Evolutionary conservation across 2,113 vertebrate genomes (phyloP), one percentile per base, ranked within the genome.

Genomic region (Sander lucioperca): DNA sequence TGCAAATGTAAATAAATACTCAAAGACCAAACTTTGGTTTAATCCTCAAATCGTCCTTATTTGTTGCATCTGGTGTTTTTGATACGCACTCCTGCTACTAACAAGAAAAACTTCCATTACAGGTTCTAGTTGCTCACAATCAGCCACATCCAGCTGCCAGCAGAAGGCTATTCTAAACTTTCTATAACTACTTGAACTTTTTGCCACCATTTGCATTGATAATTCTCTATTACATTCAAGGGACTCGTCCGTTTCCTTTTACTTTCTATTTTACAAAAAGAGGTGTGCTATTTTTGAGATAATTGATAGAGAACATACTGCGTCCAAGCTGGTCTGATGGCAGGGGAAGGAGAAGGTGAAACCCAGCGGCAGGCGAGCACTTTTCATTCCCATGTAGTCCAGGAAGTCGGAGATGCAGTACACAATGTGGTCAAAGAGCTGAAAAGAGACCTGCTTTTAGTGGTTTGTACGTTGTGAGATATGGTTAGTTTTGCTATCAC

Each of bases 351-450:
- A 99, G 93, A 99, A 99, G 0, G 98, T 99, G 92, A 99, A 99
- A 61, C 98, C 98, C 66, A 99, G 95, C 15, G 98, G 98, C 92
- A 99, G 96, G 18, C 95, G 95, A 51, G 97, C 97, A 0, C 97
- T 98, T 94, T 99, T 99, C 95, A 99, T 99, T 0, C 98, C 98
- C 98, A 99, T 99, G 85, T 99, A 99, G 93, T 99, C 98, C 95
- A 99, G 94, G 95, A 99, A 99, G 93, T 99, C 98, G 2, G 98
- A 99, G 92, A 99, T 99, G 94, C 98, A 99, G 94, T 97, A 88
- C 43, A 99, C 98, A 0, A 99, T 99, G 96, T 99, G 98, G 91
- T 99, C 98, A 64, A 99, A 99, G 45, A 99, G 96, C 98, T 99
- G 92, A 1, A 93, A 30, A 58, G 39, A 74, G 39, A 90, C 48